These are phyloP conservation scores for Paramisgurnus dabryanus DNA, from an alignment of 2,113 vertebrate species.

Conservation along the genomic window DNA sequence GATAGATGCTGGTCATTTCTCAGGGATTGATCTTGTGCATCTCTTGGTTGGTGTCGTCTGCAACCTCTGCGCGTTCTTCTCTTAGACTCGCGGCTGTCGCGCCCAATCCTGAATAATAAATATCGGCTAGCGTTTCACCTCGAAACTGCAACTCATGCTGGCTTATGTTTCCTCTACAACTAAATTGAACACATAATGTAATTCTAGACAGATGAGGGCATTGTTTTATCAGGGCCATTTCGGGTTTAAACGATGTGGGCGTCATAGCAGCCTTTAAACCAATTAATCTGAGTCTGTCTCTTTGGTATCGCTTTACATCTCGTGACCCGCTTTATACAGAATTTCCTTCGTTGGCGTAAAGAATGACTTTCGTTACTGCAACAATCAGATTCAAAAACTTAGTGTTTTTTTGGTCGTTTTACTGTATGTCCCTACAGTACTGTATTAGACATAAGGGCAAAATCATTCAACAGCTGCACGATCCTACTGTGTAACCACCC, in stretches of 20 bases:
- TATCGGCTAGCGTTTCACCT: slow-evolving; percentile 35
- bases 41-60: slow-evolving; percentile 41
- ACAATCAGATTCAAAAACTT: no score
- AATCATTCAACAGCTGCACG: no score
- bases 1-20: slow-evolving; percentile 62
- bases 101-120: slow-evolving; percentile 39
- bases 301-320: slow-evolving; percentile 7
- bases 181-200: slow-evolving; percentile 6
- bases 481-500: no score
- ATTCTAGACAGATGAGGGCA: background rate
- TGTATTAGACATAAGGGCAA: no score
- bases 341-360: background rate
- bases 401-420: no score
- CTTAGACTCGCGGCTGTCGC: background rate
- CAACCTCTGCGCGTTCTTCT: background rate
- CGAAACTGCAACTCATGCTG: slow-evolving; percentile 39
- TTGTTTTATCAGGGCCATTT: slow-evolving; percentile 20
- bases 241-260: slow-evolving; percentile 30
- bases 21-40: slow-evolving; percentile 55
- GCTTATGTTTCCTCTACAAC: slow-evolving; percentile 27
- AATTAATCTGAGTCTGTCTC: slow-evolving; percentile 15
- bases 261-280: slow-evolving; percentile 21
- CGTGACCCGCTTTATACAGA: background rate
- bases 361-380: background rate
- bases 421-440: no score